Base-by-base conservation (phyloP, 1,140 invertebrate genomes). In the Procambarus clarkii region DNA sequence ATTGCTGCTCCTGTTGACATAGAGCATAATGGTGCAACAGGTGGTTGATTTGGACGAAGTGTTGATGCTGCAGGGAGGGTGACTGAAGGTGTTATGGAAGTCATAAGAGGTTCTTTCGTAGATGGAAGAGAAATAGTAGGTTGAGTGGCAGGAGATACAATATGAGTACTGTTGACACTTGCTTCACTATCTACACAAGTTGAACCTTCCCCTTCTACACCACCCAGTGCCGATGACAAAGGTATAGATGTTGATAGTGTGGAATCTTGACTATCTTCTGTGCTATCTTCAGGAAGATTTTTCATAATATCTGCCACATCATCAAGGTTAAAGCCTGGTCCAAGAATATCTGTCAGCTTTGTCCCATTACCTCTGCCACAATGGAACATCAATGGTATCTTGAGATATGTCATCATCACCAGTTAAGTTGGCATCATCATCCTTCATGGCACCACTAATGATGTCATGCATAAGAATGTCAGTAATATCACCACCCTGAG, bases 381-480 rank as follows among this genome's bases (percentile, higher is more conserved):
- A 60, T n/a, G 77, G 81, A n/a, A 81, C 54, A 76, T 88, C 86
- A 54, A 91, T 89, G 46, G 91, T 83, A 24, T 91, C 86, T 77
- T 87, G 84, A n/a, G 92, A 92, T 64, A 91, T 79, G 78, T 93
- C 92, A n/a, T 92, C 91, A 46, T 91, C 87, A 45, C 92, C 92
- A 45, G 89, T 83, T 18, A 93, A 60, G 24, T 81, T 89, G 15
- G 91, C 69, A 48, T 84, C 93, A 60, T 92, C 92, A 58, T 92
- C 93, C 50, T 95, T 96, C 69, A 95, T 96, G 71, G 94, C 95
- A 93, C 96, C 96, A 93, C 96, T 97, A 95, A 97, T 97, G 86
- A 97, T 96, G n/a, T 96, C 96, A 93, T 97, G 96, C 45, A 97
- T 96, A 54, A 97, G 94, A 93, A 97, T 97, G 85, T 96, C 96